Base-by-base conservation (phyloP, 2,888 invertebrate genomes). In the Cryptocephalus primarius region DNA sequence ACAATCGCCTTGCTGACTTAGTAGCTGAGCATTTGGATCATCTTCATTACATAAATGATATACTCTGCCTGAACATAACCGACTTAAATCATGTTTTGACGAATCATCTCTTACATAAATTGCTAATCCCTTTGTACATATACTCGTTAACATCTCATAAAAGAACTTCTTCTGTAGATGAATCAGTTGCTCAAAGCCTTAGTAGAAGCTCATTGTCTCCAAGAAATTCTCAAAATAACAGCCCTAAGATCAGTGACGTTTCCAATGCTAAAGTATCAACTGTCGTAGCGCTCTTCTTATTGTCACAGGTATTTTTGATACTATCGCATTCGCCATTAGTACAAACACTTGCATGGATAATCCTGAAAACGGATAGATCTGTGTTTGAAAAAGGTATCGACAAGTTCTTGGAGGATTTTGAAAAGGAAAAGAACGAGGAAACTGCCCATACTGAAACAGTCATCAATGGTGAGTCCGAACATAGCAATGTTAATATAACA, bases 21-120 rank as follows among this genome's bases (percentile, higher is more conserved):
- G 94, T 97, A 1, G 96, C 95, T 0, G 96, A 96, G 71, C 96
- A 97, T 69, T 73, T 97, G 55, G 97, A 99, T 71, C 94, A 97
- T 68, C 77, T 97, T 10, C 96, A 97, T 71, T 97, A 97, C 68
- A 76, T 97, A 47, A 97, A 96, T 66, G 97, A 97, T 66, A 97
- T 97, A 59, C 77, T 99, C 13, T 84, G 89, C 62, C 77, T 97
- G 47, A 85, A 91, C 66, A 94, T 96, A 58, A 84, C 87, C 44
- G 89, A 91, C 63, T 75, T 97, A 45, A 97, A 96, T 70, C 88
- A 90, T 60, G 93, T 96, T 41, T 73, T 97, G 46, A 89, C 92
- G 0, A 93, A 95, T 67, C 95, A 97, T 71, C 75, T 97, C 49
- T 75, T 97, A 53, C 89, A 95, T 70, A 88, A 93, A 69, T 76